Evolutionary conservation across 2,113 vertebrate species (phyloP).

Genomic region (Raja brachyura): DNA sequence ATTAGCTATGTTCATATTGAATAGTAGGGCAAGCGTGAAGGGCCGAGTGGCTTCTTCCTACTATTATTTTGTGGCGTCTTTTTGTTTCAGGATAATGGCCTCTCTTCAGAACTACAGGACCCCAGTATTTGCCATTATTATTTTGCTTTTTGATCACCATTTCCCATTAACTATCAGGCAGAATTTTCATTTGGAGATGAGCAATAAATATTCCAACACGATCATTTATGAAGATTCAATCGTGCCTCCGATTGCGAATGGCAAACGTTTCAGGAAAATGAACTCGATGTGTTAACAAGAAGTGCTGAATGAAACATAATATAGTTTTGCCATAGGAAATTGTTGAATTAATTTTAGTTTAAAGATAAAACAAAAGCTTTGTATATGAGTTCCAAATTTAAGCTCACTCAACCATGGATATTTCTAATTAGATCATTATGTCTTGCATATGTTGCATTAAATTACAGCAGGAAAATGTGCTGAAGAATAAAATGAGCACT

Average conservation of each 20-base stretch:
- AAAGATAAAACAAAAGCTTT: neutral
- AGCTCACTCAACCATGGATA: neutral
- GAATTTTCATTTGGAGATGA: too few species aligned
- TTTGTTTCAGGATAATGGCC: too few species aligned
- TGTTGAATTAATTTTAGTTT: neutral
- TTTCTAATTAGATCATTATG: slow-evolving; percentile 26
- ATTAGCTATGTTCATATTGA: too few species aligned
- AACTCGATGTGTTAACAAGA: neutral
- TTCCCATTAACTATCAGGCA: too few species aligned
- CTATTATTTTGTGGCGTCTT: too few species aligned
- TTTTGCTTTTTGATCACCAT: too few species aligned
- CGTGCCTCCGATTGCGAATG: neutral
- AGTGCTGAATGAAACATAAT: neutral
- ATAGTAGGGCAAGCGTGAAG: too few species aligned
- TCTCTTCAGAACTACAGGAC: too few species aligned
- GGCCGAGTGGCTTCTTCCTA: too few species aligned
- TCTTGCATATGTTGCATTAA: neutral
- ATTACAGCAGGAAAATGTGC: neutral
- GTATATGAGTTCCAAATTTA: neutral
- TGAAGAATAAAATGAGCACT: neutral
- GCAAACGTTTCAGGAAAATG: neutral
- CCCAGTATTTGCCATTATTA: too few species aligned
- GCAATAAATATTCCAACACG: neutral
- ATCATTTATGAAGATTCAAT: neutral
- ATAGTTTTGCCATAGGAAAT: neutral